Evolutionary conservation across 2,113 vertebrate species (phyloP), one percentile per base, ranked within the genome.

Genomic region (Zosterops borbonicus): DNA sequence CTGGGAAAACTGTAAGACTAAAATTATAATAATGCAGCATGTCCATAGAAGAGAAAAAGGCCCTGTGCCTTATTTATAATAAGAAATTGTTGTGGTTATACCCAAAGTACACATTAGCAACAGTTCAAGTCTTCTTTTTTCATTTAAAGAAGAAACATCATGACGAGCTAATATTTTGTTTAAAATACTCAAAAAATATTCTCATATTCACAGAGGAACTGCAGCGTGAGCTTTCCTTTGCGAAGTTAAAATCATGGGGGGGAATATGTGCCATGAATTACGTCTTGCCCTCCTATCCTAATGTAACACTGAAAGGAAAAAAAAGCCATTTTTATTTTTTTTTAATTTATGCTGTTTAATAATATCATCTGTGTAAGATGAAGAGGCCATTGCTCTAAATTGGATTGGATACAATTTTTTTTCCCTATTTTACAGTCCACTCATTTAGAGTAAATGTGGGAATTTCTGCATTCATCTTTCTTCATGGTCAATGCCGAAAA

Each of bases 381-480:
- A 78, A 49, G 3, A 52, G 14, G 20, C 24, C 23, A 35, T 10
- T 65, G 16, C n/a, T 87, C 18, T 81, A 44, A 53, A 33, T 24
- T 16, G 28, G 8, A 47, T 0, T 13, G 4, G 27, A 33, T 53
- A 11, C 0, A 4, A 9, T 19, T 27, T 24, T 46, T 88, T 42
- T 53, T 42, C 8, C 24, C n/a, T 90, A 6, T 27, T 92, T 65
- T 65, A 42, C 24, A 81, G 13, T 41, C 24, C 19, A 70, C 24
- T 63, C 42, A 8, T 41, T 60, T 58, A 25, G 3, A 69, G 22
- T 44, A 69, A 68, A 65, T 6, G 39, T 1, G 8, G 35, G 35
- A 76, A 76, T 63, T 74, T 75, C 39, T 62, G 33, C 41, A 52
- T 52, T 46, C n/a, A 53, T 39, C 23, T 68, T 75, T 75, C 35